Conservation (phyloP, 2,797 vertebrate genomes). For the Centroberyx gerrardi region DNA sequence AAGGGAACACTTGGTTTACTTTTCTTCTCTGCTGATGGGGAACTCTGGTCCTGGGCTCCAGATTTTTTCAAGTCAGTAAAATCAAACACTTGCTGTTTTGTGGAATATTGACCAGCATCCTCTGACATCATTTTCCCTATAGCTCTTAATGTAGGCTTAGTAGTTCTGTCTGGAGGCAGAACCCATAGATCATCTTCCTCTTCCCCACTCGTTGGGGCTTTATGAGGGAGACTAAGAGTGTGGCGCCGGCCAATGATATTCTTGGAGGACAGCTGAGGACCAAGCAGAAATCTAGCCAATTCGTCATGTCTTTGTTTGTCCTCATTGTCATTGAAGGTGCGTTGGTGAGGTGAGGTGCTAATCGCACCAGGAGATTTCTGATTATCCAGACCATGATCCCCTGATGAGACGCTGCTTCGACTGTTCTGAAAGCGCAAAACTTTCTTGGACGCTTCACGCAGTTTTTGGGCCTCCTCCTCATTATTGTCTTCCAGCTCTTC, state of each 20-base stretch:
- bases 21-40: slow-evolving; percentile 51
- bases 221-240: slow-evolving; percentile 69
- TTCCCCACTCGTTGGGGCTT: slow-evolving; percentile 51
- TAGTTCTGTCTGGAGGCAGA: slow-evolving; percentile 29
- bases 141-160: slow-evolving; percentile 38
- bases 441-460: slow-evolving; percentile 84
- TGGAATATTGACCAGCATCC: slow-evolving; percentile 25
- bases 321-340: slow-evolving; percentile 76
- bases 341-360: slow-evolving; percentile 48
- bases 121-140: slow-evolving; percentile 55
- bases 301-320: slow-evolving; percentile 69
- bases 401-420: slow-evolving; percentile 78
- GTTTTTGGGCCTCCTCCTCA: slow-evolving; percentile 81
- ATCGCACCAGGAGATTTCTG: slow-evolving; percentile 60
- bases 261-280: slow-evolving; percentile 43
- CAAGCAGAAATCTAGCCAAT: slow-evolving; percentile 56
- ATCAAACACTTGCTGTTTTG: slow-evolving; percentile 53
- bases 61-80: slow-evolving; percentile 43
- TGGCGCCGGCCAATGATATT: slow-evolving; percentile 75
- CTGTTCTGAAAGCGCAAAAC: slow-evolving; percentile 83
- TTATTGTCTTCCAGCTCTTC: slow-evolving; percentile 76
- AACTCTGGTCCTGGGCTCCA: slow-evolving; percentile 31
- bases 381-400: slow-evolving; percentile 68
- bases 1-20: slow-evolving; percentile 29
- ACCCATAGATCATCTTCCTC: slow-evolving; percentile 61